Conservation (phyloP, 2,888 invertebrate species). For the Drosophila flavopinicola region DNA sequence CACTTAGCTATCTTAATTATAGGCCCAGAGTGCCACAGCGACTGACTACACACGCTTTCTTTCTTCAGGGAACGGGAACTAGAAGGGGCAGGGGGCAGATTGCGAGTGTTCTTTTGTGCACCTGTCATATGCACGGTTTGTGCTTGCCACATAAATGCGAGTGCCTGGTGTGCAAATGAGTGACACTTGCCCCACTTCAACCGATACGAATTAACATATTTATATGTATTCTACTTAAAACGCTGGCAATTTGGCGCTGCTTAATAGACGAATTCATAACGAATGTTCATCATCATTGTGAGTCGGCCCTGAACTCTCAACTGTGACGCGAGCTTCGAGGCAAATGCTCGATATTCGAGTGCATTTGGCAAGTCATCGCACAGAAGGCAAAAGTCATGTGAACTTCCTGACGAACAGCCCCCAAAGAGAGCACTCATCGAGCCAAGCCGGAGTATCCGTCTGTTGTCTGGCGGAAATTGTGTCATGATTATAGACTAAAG, state of each 20-base stretch:
- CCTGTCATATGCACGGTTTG: constrained; percentile 56
- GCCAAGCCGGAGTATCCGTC: neutral
- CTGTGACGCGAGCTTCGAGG: constrained; percentile 60
- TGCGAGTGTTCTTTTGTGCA: constrained; percentile 49
- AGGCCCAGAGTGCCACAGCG: constrained; percentile 47
- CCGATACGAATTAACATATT: constrained; percentile 57
- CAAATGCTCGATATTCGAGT: constrained; percentile 53
- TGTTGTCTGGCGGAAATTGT: constrained; percentile 71
- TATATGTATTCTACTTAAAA: constrained; percentile 16
- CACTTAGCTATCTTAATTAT: constrained; percentile 74
- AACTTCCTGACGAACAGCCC: constrained; percentile 64
- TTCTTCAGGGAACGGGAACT: constrained; percentile 1
- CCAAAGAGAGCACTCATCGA: constrained; percentile 23
- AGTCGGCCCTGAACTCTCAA: constrained; percentile 64
- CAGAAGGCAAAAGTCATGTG: constrained; percentile 66
- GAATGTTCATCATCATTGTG: constrained; percentile 64
- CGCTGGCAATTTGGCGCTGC: constrained; percentile 65
- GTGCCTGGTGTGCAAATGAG: constrained; percentile 47
- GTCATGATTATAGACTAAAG: constrained; percentile 80
- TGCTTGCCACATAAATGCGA: constrained; percentile 29
- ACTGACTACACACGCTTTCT: constrained; percentile 15
- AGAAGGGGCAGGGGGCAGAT: neutral
- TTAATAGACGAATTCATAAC: constrained; percentile 76
- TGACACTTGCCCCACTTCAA: constrained; percentile 61
- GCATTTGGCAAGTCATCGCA: constrained; percentile 60